Base-by-base conservation (phyloP, 2,797 vertebrate species). In the Argya squamiceps region DNA sequence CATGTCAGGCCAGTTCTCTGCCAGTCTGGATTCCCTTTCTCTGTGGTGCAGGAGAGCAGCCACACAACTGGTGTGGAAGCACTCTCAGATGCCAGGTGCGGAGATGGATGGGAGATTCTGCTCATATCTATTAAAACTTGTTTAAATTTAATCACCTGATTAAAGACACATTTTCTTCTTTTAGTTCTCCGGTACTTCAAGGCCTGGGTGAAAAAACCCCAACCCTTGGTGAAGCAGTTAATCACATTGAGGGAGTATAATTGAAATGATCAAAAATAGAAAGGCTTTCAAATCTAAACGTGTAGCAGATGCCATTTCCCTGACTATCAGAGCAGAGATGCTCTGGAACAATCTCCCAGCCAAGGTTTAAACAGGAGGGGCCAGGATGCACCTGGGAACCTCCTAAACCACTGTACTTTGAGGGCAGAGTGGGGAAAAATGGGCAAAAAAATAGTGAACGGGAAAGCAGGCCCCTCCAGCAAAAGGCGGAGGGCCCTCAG, bases 221-320 rank as follows among this genome's bases (percentile, higher is more conserved):
- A 77, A 37, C 24, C 50, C 34, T 81, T 43, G 23, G 37, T 44
- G 32, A 81, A 49, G 67, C 53, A 80, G 74, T 93, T 94, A 89
- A 93, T 97, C 85, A 89, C 17, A 44, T n/a, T 18, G 85, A 94
- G 11, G 15, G 91, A 93, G 49, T 67, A 83, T 8, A 49, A 76
- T 88, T 63, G n/a, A 77, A 97, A 94, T 4, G 2, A 89, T 93
- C 36, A 88, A 88, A 97, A 97, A 84, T 53, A 96, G 94, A 94
- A 88, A 88, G 49, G 19, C 10, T 50, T 76, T 69, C 43, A 56
- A 89, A 83, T 56, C 36, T 8, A 22, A 80, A 29, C 0, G 4
- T 3, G 20, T 1, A 4, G 36, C 44, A 69, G 41, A 16, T 59
- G 22, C 34, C 12, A 13, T 50, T 82, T 63, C 24, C 29, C 8